phyloP scores from a whole-genome alignment of 2,888 invertebrate species.

The Folsomia candida region DNA sequence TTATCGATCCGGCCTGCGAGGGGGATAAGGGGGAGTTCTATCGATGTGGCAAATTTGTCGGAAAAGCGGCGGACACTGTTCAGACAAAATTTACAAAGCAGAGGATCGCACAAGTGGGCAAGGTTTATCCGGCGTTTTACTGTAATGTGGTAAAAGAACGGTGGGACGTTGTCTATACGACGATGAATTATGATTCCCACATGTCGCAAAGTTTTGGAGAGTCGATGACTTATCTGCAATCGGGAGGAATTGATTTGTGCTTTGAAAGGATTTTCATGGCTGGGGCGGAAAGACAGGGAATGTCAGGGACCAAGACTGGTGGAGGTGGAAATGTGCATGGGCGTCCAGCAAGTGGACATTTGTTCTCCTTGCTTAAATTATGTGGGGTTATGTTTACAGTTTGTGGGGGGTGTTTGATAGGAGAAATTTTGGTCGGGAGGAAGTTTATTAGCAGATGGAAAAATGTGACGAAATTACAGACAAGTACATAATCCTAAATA shows the following conservation, averaged over 20 bases:
- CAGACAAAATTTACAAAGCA: conserved; percentile 6
- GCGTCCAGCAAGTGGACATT: not conserved
- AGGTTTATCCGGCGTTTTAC: not conserved
- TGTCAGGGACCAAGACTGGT: too few relatives aligned
- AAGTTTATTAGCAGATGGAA: too few relatives aligned
- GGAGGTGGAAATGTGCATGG: not conserved
- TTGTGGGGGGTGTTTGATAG: not conserved
- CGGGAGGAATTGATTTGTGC: not conserved
- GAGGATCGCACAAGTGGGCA: not conserved
- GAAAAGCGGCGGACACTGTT: not conserved
- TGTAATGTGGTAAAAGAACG: conserved; percentile 9
- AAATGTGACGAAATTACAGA: too few relatives aligned
- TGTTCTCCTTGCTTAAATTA: conserved; percentile 12
- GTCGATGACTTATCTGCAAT: not conserved
- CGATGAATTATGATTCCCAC: conserved; percentile 5
- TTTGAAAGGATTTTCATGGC: conserved; percentile 9
- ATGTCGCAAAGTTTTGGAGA: not conserved
- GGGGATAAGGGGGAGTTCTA: not conserved
- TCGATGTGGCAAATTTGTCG: not conserved
- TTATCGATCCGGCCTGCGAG: not conserved
- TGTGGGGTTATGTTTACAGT: not conserved
- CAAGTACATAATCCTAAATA: too few relatives aligned
- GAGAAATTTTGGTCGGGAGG: not conserved
- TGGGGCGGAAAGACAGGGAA: not conserved
- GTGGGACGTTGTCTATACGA: not conserved